Conservation (phyloP, 2,888 invertebrate species). For the Torymus texanus region DNA sequence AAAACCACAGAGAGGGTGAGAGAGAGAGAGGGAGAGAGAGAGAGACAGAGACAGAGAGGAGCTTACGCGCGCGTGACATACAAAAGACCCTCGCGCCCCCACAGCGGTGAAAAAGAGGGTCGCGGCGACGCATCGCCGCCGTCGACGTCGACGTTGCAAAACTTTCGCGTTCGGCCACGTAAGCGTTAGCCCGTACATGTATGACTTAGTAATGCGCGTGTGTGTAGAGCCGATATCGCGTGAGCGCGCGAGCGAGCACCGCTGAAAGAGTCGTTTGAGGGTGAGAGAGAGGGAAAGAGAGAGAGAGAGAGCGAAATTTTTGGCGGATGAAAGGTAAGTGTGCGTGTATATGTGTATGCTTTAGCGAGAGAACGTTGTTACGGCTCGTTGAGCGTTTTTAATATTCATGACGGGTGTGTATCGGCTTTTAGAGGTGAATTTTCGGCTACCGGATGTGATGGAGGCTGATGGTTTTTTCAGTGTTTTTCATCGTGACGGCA, state of each 20-base stretch:
- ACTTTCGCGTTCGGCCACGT: constrained; percentile 40
- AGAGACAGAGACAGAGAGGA: neutral
- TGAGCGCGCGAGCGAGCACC: neutral
- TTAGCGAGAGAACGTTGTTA: neutral
- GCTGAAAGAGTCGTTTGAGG: too few relatives aligned
- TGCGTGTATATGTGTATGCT: neutral
- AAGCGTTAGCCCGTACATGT: constrained; percentile 9
- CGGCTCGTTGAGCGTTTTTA: neutral
- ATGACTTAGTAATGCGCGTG: constrained; percentile 62
- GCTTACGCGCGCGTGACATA: constrained; percentile 19
- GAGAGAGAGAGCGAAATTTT: too few relatives aligned
- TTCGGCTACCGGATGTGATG: neutral
- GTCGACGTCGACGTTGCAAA: neutral
- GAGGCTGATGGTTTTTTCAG: neutral
- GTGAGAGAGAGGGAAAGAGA: too few relatives aligned
- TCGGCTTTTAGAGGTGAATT: constrained; percentile 7
- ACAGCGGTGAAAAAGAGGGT: constrained; percentile 5
- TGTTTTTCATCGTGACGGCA: neutral
- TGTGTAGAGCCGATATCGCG: constrained; percentile 44
- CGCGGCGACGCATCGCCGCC: constrained; percentile 23
- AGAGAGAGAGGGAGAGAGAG: too few relatives aligned
- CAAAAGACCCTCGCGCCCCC: neutral
- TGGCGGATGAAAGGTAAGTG: too few relatives aligned
- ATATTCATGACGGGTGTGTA: constrained; percentile 13
- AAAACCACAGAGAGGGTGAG: too few relatives aligned